These are phyloP conservation scores for Dromaius novaehollandiae DNA, from an alignment of 2,113 vertebrate species.

Conservation along the genomic window DNA sequence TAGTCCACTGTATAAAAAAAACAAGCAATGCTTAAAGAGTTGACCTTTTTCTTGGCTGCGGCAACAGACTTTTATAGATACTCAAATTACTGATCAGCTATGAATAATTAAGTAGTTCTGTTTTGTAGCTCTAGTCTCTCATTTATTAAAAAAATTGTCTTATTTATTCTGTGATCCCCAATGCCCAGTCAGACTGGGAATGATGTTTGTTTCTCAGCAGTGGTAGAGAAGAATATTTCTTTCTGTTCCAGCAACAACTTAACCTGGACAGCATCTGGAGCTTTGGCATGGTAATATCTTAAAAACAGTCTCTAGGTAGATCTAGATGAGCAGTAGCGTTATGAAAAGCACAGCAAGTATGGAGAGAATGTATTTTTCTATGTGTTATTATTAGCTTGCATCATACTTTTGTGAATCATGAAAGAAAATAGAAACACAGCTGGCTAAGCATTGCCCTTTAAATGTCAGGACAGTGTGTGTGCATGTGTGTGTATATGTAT, in stretches of 20 bases:
- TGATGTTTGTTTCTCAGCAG: neutral
- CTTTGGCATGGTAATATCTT: neutral
- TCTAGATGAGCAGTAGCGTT: neutral
- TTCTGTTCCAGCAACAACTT: neutral
- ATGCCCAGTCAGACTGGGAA: neutral
- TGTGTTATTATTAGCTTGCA: conserved; percentile 11
- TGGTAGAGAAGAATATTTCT: neutral
- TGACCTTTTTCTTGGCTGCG: neutral
- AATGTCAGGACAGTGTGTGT: conserved; percentile 31
- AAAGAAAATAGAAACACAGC: conserved; percentile 30
- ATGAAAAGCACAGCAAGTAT: neutral
- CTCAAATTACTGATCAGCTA: neutral
- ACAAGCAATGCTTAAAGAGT: neutral
- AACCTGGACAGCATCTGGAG: neutral
- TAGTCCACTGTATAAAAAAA: neutral
- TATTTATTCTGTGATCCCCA: neutral
- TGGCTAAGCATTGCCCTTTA: conserved; percentile 45
- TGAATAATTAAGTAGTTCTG: neutral
- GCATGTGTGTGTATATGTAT: neutral
- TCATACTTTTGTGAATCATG: neutral
- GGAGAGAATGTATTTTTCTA: neutral
- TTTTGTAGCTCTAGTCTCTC: neutral
- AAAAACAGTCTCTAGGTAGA: neutral
- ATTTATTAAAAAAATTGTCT: neutral
- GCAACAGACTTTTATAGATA: neutral